Evolutionary conservation across 2,113 vertebrate genomes (phyloP).

Genomic region (Chaetura pelagica): DNA sequence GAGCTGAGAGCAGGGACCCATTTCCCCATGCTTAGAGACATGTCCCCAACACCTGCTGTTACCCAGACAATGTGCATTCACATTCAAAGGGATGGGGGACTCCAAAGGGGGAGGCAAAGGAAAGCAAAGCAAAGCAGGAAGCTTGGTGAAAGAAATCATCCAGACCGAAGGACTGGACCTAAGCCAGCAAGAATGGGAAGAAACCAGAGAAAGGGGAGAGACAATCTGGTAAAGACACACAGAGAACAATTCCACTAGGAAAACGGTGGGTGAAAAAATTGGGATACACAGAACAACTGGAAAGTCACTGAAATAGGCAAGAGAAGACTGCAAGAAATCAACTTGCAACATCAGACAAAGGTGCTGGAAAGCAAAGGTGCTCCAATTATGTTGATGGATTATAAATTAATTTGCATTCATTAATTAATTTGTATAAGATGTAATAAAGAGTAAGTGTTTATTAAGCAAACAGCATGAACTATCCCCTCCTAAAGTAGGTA

Average conservation of each 20-base stretch:
- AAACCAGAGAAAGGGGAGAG: neutral
- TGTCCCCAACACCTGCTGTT: neutral
- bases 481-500: neutral
- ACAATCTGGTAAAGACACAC: neutral
- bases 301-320: neutral
- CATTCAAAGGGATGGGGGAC: neutral
- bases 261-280: neutral
- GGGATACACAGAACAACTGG: neutral
- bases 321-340: neutral
- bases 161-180: conserved; percentile 14
- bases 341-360: neutral
- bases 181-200: conserved; percentile 21
- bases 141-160: conserved; percentile 6
- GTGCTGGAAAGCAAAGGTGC: neutral
- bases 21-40: neutral
- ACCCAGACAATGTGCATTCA: neutral
- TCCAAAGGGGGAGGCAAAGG: neutral
- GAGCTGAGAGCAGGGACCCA: neutral
- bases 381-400: neutral
- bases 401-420: neutral
- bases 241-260: neutral
- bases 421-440: neutral
- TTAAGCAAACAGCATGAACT: neutral
- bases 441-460: neutral
- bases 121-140: conserved; percentile 28